Conservation (phyloP, 2,888 invertebrate genomes). For the Cheilosia soror region DNA sequence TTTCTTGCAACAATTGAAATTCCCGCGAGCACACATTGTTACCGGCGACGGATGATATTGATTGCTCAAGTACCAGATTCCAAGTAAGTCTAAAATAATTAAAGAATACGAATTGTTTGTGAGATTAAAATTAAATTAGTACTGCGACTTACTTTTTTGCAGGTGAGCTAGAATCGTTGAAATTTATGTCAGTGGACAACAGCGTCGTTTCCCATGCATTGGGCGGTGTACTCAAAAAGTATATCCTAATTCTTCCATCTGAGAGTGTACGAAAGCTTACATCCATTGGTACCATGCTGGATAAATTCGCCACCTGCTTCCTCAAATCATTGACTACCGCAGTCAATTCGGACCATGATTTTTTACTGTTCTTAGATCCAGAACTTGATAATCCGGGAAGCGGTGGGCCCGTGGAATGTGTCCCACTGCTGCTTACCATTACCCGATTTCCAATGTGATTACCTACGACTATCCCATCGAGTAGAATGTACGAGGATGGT, state of each 20-base stretch:
- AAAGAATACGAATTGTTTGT: background rate
- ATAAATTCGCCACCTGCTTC: constrained; percentile 90
- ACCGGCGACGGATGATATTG: constrained; percentile 88
- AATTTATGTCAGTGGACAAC: constrained; percentile 92
- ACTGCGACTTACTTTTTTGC: constrained; percentile 43
- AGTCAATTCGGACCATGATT: constrained; percentile 92
- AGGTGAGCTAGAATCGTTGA: constrained; percentile 82
- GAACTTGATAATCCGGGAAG: constrained; percentile 20
- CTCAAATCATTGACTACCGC: constrained; percentile 92
- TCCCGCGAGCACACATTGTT: constrained; percentile 89
- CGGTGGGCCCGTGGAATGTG: constrained; percentile 57
- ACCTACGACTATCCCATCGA: constrained; percentile 81
- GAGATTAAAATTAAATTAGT: background rate
- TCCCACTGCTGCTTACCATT: constrained; percentile 77
- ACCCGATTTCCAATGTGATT: constrained; percentile 80
- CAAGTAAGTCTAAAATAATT: constrained; percentile 86
- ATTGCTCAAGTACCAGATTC: constrained; percentile 93
- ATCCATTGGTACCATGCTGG: constrained; percentile 92
- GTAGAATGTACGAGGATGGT: constrained; percentile 80
- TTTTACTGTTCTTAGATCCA: constrained; percentile 77
- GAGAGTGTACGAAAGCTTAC: constrained; percentile 91
- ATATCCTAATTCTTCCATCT: constrained; percentile 93
- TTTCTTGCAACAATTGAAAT: constrained; percentile 95
- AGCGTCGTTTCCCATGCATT: constrained; percentile 96
- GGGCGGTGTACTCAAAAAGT: constrained; percentile 94